Conservation (phyloP, 1,140 invertebrate genomes). For the Drosophila dunni region DNA sequence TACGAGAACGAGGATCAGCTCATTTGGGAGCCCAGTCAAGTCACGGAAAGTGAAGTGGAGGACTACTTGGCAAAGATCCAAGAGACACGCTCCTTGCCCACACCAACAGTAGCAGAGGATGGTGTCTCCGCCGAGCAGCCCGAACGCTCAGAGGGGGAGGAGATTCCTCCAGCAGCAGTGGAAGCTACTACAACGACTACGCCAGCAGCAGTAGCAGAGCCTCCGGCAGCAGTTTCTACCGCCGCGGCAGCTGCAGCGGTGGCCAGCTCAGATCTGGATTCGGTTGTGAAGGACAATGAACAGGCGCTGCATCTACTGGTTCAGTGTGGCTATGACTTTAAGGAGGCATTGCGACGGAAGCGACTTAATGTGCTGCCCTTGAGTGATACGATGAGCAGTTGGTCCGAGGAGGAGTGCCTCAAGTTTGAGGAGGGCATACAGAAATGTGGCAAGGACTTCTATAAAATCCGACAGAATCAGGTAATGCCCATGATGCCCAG, state of each 20-base stretch:
- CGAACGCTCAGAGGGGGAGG: conserved; percentile 13
- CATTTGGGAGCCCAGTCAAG: conserved; percentile 94
- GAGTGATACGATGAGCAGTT: conserved; percentile 92
- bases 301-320: conserved; percentile 95
- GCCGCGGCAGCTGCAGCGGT: neutral
- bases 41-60: conserved; percentile 91
- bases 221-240: neutral
- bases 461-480: conserved; percentile 96
- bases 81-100: conserved; percentile 48
- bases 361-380: conserved; percentile 91
- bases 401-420: conserved; percentile 98
- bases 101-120: conserved; percentile 23
- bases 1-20: conserved; percentile 99
- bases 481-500: conserved; percentile 85
- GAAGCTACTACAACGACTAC: neutral
- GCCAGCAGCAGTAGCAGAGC: neutral
- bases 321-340: conserved; percentile 97
- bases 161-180: neutral
- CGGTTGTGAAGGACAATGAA: conserved; percentile 94
- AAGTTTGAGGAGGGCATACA: conserved; percentile 98
- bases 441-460: conserved; percentile 98
- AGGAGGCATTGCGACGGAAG: conserved; percentile 94
- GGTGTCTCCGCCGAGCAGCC: conserved; percentile 1
- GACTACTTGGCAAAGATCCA: conserved; percentile 89
- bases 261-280: conserved; percentile 38